Conservation (phyloP, 2,797 vertebrate genomes). For the Microctenopoma lineatum region DNA sequence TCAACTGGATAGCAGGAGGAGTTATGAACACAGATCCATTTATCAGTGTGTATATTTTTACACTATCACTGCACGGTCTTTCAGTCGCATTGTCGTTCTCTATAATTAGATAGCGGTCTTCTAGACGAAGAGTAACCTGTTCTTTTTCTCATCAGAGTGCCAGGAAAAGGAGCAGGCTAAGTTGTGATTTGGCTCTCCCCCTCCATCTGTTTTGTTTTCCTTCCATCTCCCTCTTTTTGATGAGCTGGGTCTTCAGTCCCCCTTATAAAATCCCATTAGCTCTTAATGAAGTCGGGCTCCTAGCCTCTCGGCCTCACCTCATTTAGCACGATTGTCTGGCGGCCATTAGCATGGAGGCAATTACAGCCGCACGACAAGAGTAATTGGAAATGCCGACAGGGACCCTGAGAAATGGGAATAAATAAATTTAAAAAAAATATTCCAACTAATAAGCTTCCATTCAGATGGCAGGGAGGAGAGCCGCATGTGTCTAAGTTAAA, state of each 20-base stretch:
- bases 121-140: slow-evolving; percentile 55
- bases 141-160: slow-evolving; percentile 49
- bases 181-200: slow-evolving; percentile 80
- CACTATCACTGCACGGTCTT: slow-evolving; percentile 29
- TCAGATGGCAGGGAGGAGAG: slow-evolving; percentile 87
- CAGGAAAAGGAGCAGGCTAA: slow-evolving; percentile 65
- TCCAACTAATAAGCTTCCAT: slow-evolving; percentile 98
- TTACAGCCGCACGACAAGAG: slow-evolving; percentile 99
- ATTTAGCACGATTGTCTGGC: slow-evolving; percentile 99
- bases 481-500: slow-evolving; percentile 94
- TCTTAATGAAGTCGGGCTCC: slow-evolving; percentile 99
- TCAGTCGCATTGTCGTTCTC: slow-evolving; percentile 40
- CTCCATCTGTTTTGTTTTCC: slow-evolving; percentile 88
- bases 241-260: slow-evolving; percentile 87
- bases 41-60: slow-evolving; percentile 38
- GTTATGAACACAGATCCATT: slow-evolving; percentile 41
- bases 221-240: slow-evolving; percentile 87
- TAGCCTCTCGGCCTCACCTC: slow-evolving; percentile 99
- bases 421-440: slow-evolving; percentile 94
- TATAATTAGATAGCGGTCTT: slow-evolving; percentile 58
- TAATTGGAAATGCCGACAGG: slow-evolving; percentile 99
- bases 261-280: slow-evolving; percentile 96
- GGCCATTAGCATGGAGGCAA: slow-evolving; percentile 99
- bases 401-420: slow-evolving; percentile 98
- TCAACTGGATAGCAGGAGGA: slow-evolving; percentile 40